phyloP scores from a whole-genome alignment of 2,113 vertebrate species.

The Lepisosteus osseus region DNA sequence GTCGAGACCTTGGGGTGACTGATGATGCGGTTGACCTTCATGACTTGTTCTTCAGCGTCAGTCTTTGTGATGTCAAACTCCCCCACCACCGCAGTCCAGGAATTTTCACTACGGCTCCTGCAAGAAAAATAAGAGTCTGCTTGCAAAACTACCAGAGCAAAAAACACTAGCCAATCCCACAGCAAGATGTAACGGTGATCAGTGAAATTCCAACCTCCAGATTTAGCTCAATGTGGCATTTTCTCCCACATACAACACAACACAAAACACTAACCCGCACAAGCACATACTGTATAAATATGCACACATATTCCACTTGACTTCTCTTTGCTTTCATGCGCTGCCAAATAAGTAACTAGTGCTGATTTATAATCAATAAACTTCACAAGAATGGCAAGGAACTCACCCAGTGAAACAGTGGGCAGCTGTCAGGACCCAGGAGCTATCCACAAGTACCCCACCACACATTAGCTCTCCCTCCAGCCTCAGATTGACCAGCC shows the following conservation, averaged over 20 bases:
- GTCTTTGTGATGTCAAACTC: slow-evolving; percentile 75
- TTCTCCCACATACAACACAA: too few relatives aligned
- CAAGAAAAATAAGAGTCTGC: too few relatives aligned
- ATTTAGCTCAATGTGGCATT: too few relatives aligned
- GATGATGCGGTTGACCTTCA: slow-evolving; percentile 84
- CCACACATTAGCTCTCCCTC: slow-evolving; percentile 86
- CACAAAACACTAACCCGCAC: too few relatives aligned
- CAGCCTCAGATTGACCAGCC: slow-evolving; percentile 86
- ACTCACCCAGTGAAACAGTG: slow-evolving; percentile 88
- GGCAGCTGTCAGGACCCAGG: slow-evolving; percentile 89
- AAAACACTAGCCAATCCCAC: neutral
- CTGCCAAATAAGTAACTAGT: too few relatives aligned
- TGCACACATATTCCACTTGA: too few relatives aligned
- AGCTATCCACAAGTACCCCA: slow-evolving; percentile 81
- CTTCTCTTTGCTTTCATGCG: too few relatives aligned
- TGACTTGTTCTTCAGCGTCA: slow-evolving; percentile 65
- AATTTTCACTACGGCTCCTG: slow-evolving; percentile 79
- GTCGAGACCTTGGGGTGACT: slow-evolving; percentile 82
- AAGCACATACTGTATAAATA: too few relatives aligned
- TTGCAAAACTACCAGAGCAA: neutral
- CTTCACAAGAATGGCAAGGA: too few relatives aligned
- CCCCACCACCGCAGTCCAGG: slow-evolving; percentile 83
- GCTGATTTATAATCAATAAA: too few relatives aligned
- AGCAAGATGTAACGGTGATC: neutral
- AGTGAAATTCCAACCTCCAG: too few relatives aligned